Evolutionary conservation across 2,888 invertebrate species (phyloP).

Genomic region (Drosophila helvetica): DNA sequence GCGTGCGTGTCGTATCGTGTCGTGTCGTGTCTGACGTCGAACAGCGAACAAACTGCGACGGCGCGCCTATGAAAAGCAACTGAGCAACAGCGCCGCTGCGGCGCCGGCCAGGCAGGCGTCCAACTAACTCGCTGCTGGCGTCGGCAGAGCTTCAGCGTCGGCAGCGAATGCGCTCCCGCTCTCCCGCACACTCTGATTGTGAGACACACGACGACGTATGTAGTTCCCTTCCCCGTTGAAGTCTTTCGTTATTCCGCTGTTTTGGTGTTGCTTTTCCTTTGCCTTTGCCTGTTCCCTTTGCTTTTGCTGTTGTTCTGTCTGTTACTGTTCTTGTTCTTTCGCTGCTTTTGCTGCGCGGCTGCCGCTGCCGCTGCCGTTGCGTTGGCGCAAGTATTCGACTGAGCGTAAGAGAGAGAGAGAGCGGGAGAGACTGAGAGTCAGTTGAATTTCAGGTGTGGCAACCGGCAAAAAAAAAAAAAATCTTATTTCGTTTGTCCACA

Average conservation of each 20-base stretch:
- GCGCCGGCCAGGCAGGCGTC: background rate
- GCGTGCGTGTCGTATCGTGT: background rate
- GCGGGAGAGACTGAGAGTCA: conserved; percentile 2
- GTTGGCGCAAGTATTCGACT: conserved; percentile 26
- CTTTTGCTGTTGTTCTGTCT: conserved; percentile 2
- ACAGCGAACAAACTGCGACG: conserved; percentile 44
- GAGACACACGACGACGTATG: conserved; percentile 28
- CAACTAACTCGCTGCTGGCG: conserved; percentile 11
- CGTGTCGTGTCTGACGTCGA: conserved; percentile 3
- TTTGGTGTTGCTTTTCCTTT: conserved; percentile 11
- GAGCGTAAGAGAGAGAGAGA: conserved; percentile 8
- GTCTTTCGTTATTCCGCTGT: conserved; percentile 39
- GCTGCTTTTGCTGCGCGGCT: conserved; percentile 4
- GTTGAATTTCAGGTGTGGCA: conserved; percentile 50
- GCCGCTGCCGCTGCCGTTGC: conserved; percentile 8
- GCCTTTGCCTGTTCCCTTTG: background rate
- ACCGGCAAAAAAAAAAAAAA: conserved; percentile 42
- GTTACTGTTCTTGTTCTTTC: conserved; percentile 10
- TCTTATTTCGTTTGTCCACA: conserved; percentile 23
- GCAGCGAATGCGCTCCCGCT: background rate
- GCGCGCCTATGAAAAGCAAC: conserved; percentile 44
- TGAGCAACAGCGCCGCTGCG: conserved; percentile 19
- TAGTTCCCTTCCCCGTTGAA: conserved; percentile 42
- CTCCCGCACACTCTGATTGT: conserved; percentile 2
- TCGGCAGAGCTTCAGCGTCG: conserved; percentile 6